Conservation (phyloP, 2,113 vertebrate species). For the Sylvietta virens region DNA sequence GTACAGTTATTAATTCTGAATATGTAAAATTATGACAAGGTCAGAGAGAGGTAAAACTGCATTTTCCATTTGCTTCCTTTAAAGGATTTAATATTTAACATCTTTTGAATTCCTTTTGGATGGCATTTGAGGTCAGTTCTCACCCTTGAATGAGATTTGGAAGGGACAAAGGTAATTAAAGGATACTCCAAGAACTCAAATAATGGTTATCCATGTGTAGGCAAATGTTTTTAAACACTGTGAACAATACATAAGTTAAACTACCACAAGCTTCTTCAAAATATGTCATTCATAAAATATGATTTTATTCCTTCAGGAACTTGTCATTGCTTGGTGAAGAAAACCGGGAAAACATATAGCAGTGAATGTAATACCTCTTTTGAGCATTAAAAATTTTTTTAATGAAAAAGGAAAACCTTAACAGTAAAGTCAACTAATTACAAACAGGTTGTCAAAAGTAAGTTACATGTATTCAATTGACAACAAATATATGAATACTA, state of each 20-base stretch:
- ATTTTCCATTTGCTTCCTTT: neutral
- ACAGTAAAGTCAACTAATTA: neutral
- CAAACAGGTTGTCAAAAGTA: neutral
- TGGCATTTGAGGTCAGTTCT: neutral
- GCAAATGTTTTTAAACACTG: neutral
- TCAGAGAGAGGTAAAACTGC: neutral
- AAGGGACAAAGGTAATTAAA: neutral
- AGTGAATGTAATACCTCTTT: neutral
- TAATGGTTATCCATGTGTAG: neutral
- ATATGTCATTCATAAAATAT: neutral
- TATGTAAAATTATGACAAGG: neutral
- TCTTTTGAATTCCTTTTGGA: neutral
- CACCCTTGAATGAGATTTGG: neutral
- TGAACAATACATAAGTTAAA: neutral
- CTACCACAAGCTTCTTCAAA: neutral
- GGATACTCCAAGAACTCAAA: neutral
- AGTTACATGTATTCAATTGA: neutral
- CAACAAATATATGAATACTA: neutral
- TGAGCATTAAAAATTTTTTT: neutral
- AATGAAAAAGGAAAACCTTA: neutral
- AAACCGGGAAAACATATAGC: neutral
- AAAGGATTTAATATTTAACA: neutral
- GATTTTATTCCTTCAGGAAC: neutral
- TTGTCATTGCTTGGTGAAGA: neutral
- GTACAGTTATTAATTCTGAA: neutral